Base-by-base conservation (phyloP, 2,888 invertebrate genomes). In the Helobdella robusta region DNA sequence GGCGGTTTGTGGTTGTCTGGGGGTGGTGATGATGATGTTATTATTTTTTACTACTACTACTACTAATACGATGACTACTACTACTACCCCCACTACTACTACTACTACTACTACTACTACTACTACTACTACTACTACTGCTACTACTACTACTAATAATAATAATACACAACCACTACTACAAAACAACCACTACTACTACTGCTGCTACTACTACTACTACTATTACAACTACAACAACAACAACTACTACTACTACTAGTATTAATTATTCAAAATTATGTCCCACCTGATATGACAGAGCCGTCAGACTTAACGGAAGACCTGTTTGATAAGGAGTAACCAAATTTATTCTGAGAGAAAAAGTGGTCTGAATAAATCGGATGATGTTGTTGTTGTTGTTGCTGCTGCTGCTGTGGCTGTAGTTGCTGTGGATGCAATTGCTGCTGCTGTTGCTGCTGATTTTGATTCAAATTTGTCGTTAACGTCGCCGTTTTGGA, bases 271-370 rank as follows among this genome's bases (percentile, higher is more conserved):
- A n/a, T n/a, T n/a, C n/a, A n/a, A n/a, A n/a, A n/a, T n/a, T n/a
- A n/a, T n/a, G n/a, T n/a, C n/a, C n/a, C n/a, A n/a, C n/a, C n/a
- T n/a, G n/a, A n/a, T n/a, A n/a, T 20, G 1, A 34, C 34, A n/a
- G 60, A 36, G 60, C 20, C 34, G 11, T 48, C 40, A 1, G 64
- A 64, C n/a, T 64, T 64, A 28, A 58, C 64, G 4, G 58, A 58
- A 2, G 64, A 64, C 11, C 64, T 35, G 58, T 58, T 64, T 3
- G 64, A 64, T 2, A 23, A 23, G 28, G 60, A n/a, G 3, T 52
- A 32, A 23, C 58, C 56, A 30, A 56, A 58, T 1, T 20, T 36
- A 6, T 56, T 30, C 56, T 25, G 30, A 30, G 40, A 28, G 30
- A n/a, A 6, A 8, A 36, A 35, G 2, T 59, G n/a, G 8, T 59